Conservation (phyloP, 2,797 vertebrate genomes). For the Erpetoichthys calabaricus region DNA sequence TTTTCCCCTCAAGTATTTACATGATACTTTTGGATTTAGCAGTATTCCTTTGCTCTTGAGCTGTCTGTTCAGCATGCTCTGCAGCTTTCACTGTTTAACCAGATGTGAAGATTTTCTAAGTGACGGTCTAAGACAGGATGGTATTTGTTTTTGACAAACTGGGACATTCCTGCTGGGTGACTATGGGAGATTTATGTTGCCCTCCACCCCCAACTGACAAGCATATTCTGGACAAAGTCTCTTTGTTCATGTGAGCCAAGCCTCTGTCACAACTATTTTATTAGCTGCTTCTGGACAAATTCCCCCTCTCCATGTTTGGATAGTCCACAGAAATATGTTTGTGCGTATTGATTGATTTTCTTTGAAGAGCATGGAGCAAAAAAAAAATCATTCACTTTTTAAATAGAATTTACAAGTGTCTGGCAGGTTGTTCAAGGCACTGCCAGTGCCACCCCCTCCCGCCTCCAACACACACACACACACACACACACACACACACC, state of each 20-base stretch:
- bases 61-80: neutral
- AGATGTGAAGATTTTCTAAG: constrained; percentile 33
- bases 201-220: constrained; percentile 22
- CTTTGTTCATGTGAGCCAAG: constrained; percentile 29
- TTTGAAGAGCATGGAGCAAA: constrained; percentile 20
- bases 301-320: constrained; percentile 23
- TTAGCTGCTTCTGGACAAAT: constrained; percentile 29
- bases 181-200: constrained; percentile 32
- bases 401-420: constrained; percentile 11
- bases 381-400: constrained; percentile 17
- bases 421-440: constrained; percentile 10
- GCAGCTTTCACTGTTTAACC: constrained; percentile 27
- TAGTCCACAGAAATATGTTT: constrained; percentile 19
- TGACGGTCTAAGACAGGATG: constrained; percentile 33
- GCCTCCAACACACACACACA: too few species aligned
- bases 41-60: too few species aligned
- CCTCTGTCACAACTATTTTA: constrained; percentile 32
- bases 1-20: too few species aligned
- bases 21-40: too few species aligned
- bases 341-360: constrained; percentile 25
- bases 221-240: constrained; percentile 28
- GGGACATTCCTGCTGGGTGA: constrained; percentile 38
- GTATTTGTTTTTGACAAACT: constrained; percentile 44
- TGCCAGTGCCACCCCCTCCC: too few species aligned
- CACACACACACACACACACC: too few species aligned